Conservation (phyloP, 2,797 vertebrate genomes). For the Valencia hispanica region DNA sequence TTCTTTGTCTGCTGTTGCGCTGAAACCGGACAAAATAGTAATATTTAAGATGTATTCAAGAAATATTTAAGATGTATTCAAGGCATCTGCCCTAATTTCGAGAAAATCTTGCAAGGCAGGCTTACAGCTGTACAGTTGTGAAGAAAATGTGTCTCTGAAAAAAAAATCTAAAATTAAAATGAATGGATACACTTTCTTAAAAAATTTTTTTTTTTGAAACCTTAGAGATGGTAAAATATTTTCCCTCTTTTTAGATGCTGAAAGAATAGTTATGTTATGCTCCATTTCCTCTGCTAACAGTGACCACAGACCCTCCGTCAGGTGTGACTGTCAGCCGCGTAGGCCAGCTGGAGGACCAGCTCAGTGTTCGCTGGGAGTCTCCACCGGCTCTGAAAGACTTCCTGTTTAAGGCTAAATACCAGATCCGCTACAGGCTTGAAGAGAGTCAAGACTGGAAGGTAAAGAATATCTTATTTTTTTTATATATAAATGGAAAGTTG, state of each 20-base stretch:
- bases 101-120: not conserved
- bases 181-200: too few relatives aligned
- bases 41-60: not conserved
- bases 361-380: slow-evolving; percentile 93
- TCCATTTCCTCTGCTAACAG: slow-evolving; percentile 66
- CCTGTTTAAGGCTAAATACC: slow-evolving; percentile 97
- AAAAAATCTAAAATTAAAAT: not conserved
- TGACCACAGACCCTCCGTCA: slow-evolving; percentile 92
- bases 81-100: not conserved
- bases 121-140: not conserved
- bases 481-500: not conserved
- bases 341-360: slow-evolving; percentile 93
- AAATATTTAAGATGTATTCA: not conserved
- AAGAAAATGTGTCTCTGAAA: not conserved
- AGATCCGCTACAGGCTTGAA: slow-evolving; percentile 97
- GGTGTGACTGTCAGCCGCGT: slow-evolving; percentile 91
- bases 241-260: not conserved
- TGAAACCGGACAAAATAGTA: not conserved
- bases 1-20: not conserved
- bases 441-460: slow-evolving; percentile 98
- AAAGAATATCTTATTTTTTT: slow-evolving; percentile 28
- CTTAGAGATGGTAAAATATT: not conserved
- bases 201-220: too few relatives aligned
- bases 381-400: slow-evolving; percentile 95
- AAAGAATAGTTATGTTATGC: not conserved